Percentiles rank a stretch among this genome's conserved stretches.
These are phyloP conservation scores for Malurus alboscapulatus DNA, from an alignment of 2,113 vertebrate species.

Conservation along the genomic window DNA sequence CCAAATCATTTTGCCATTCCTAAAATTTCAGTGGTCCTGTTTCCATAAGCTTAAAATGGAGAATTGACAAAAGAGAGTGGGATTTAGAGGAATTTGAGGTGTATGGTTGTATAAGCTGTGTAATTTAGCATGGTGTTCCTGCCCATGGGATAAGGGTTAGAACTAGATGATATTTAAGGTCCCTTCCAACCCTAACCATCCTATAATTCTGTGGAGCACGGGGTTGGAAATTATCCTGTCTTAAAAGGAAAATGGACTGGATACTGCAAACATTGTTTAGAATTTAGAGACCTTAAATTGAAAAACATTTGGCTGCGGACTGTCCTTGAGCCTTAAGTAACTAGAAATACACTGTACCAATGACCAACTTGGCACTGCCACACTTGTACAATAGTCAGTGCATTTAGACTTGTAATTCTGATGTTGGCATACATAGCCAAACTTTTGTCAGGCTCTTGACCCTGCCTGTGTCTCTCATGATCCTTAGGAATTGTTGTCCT, in stretches of 20 bases:
- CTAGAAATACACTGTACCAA: background rate
- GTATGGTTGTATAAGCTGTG: background rate
- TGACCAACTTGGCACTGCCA: background rate
- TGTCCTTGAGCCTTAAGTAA: background rate
- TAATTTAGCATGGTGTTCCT: background rate
- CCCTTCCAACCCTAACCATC: background rate
- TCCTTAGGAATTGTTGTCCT: background rate
- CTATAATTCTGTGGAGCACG: background rate
- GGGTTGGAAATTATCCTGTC: background rate
- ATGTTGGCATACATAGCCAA: background rate
- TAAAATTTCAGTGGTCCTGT: background rate
- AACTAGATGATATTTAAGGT: background rate
- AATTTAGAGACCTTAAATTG: background rate
- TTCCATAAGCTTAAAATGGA: background rate
- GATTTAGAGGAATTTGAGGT: background rate
- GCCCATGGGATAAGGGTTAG: background rate
- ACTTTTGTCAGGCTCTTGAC: background rate
- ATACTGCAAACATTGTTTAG: background rate
- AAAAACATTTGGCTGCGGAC: background rate
- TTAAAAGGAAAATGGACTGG: background rate
- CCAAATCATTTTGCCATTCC: background rate
- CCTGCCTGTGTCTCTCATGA: background rate
- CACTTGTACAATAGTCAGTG: background rate
- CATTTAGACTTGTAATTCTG: background rate
- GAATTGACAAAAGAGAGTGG: background rate